phyloP scores from a whole-genome alignment of 2,888 invertebrate genomes.

The Melanophora roralis region DNA sequence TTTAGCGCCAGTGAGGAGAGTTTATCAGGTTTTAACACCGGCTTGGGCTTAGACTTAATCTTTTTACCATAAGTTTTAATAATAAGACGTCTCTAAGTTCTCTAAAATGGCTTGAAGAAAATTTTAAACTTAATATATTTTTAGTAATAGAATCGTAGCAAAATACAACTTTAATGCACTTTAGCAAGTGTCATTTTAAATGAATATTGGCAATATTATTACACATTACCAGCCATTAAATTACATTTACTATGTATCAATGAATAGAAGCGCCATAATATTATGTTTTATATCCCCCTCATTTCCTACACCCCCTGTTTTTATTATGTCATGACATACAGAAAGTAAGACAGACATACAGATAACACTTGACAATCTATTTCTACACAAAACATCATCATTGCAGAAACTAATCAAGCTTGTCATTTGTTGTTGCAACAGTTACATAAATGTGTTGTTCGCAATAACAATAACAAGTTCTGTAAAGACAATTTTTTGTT shows the following conservation, averaged over 20 bases:
- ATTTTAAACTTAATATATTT: not conserved
- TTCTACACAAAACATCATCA: constrained; percentile 8
- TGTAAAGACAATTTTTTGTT: constrained; percentile 26
- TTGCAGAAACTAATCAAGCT: constrained; percentile 57
- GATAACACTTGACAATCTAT: constrained; percentile 8
- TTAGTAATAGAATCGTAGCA: not conserved
- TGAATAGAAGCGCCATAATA: not conserved
- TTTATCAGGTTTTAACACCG: too few species aligned
- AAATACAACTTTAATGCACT: constrained; percentile 21
- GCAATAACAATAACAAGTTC: constrained; percentile 52
- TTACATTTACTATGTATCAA: constrained; percentile 19
- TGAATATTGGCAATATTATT: constrained; percentile 55
- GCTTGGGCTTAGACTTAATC: too few species aligned
- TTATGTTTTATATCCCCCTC: not conserved
- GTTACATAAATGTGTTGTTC: constrained; percentile 53
- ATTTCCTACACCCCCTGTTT: not conserved
- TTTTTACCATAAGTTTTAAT: too few species aligned
- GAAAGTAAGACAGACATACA: constrained; percentile 3
- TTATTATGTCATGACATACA: not conserved
- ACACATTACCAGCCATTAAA: constrained; percentile 41
- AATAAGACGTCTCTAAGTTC: too few species aligned
- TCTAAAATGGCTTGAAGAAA: too few species aligned
- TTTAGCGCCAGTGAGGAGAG: too few species aligned
- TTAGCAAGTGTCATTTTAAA: constrained; percentile 58
- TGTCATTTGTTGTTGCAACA: constrained; percentile 43